phyloP scores from a whole-genome alignment of 2,888 invertebrate genomes.

The Erebia epiphron region DNA sequence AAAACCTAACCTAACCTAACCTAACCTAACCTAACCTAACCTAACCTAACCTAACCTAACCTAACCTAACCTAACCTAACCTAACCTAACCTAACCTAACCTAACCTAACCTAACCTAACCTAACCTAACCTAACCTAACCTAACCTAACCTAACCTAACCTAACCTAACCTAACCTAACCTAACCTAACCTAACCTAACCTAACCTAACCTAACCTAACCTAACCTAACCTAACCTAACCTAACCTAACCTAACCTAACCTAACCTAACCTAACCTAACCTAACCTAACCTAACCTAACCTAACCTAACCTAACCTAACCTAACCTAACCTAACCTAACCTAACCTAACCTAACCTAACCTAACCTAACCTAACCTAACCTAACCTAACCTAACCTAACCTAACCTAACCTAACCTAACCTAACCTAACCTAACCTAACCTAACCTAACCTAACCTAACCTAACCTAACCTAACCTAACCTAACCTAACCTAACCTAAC shows the following conservation, averaged over 20 bases:
- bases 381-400: conserved; percentile 19
- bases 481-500: conserved; percentile 21
- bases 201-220: no score
- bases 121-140: background rate
- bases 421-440: conserved; percentile 21
- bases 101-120: conserved; percentile 1
- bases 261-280: conserved; percentile 21
- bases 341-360: conserved; percentile 32
- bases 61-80: background rate
- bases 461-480: conserved; percentile 19
- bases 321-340: conserved; percentile 36
- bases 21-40: conserved; percentile 2
- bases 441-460: conserved; percentile 21
- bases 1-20: conserved; percentile 4
- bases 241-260: conserved; percentile 13
- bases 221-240: no score
- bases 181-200: no score
- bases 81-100: background rate
- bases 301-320: conserved; percentile 14
- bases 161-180: no score
- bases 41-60: background rate
- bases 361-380: conserved; percentile 22
- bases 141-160: no score
- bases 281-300: conserved; percentile 15
- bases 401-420: conserved; percentile 21